These are phyloP conservation scores for Cyclina sinensis DNA, from an alignment of 1,140 invertebrate genomes.

Conservation along the genomic window DNA sequence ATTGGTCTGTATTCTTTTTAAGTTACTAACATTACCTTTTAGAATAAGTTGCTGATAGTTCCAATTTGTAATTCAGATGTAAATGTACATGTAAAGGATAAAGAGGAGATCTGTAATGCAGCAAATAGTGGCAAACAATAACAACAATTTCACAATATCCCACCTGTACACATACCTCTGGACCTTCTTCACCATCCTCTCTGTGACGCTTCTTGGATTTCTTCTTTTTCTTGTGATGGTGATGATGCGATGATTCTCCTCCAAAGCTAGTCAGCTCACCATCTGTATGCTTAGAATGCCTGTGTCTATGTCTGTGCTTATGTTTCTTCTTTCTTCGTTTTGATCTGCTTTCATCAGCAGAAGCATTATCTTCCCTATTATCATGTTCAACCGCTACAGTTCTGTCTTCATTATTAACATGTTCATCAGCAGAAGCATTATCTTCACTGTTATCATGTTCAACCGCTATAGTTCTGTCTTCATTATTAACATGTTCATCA, in stretches of 20 bases:
- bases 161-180: constrained; percentile 21
- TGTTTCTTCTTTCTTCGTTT: no score
- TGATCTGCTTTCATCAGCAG: neutral
- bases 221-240: constrained; percentile 39
- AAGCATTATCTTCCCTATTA: neutral
- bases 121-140: no score
- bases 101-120: no score
- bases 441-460: neutral
- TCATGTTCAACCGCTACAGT: no score
- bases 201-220: constrained; percentile 40
- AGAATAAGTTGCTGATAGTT: no score
- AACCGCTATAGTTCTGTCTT: neutral
- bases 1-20: no score
- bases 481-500: neutral
- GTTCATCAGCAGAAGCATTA: neutral
- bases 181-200: constrained; percentile 7
- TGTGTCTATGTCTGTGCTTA: neutral
- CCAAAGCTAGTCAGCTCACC: neutral
- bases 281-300: neutral
- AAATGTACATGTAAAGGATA: no score
- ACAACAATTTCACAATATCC: no score
- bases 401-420: neutral
- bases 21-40: no score
- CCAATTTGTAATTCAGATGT: no score
- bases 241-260: neutral